A percentile compares a stretch with the other conserved stretches of the same genome.
These are phyloP conservation scores for Tenthredo scrophulariae DNA, from an alignment of 2,888 invertebrate species.

Conservation along the genomic window DNA sequence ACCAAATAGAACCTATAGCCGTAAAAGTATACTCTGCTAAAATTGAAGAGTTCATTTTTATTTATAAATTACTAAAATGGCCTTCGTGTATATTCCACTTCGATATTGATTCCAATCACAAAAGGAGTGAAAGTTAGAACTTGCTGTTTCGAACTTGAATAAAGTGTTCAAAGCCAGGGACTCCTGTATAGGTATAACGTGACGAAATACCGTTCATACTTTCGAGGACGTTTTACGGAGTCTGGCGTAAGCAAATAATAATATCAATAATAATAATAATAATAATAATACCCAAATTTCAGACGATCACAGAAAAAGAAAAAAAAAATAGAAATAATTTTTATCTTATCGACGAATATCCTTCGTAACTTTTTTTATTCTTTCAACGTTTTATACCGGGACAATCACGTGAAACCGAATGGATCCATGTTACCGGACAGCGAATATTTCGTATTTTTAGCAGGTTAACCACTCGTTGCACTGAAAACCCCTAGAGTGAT, in stretches of 20 bases:
- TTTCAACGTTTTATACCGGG: too few species aligned
- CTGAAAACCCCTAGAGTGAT: too few species aligned
- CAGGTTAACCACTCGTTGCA: too few species aligned
- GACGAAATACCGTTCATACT: slow-evolving; percentile 14
- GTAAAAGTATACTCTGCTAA: not conserved
- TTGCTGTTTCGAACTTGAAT: slow-evolving; percentile 25
- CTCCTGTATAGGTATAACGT: not conserved
- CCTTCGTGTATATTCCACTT: slow-evolving; percentile 18
- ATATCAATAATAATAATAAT: not conserved
- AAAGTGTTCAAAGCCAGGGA: slow-evolving; percentile 29
- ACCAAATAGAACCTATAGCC: not conserved
- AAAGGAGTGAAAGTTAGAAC: slow-evolving; percentile 32
- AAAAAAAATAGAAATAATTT: not conserved
- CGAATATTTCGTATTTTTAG: too few species aligned
- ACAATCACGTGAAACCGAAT: too few species aligned
- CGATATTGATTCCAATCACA: slow-evolving; percentile 11
- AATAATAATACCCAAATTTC: too few species aligned
- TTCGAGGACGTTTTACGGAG: slow-evolving; percentile 10
- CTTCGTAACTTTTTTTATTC: too few species aligned
- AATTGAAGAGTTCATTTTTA: not conserved
- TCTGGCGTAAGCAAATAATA: not conserved
- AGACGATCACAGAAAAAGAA: not conserved
- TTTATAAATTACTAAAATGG: not conserved
- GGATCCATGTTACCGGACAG: too few species aligned
- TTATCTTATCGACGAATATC: too few species aligned